These are phyloP conservation scores for Butorides virescens DNA, from an alignment of 2,113 vertebrate genomes.

Conservation along the genomic window DNA sequence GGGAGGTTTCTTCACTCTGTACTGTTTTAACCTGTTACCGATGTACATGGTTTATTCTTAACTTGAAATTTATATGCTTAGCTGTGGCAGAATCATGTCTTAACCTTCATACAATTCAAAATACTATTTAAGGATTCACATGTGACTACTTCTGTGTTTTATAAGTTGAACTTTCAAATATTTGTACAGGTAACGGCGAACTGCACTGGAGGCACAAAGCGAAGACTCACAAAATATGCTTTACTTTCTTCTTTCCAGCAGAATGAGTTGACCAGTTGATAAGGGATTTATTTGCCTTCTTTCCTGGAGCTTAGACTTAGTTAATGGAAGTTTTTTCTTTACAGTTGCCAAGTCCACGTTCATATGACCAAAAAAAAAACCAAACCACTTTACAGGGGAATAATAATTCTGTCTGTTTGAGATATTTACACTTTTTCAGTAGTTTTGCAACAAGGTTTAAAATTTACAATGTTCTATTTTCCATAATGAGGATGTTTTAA, in stretches of 20 bases:
- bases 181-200: background rate
- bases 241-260: constrained; percentile 51
- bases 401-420: background rate
- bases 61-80: background rate
- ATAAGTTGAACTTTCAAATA: background rate
- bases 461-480: background rate
- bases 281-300: background rate
- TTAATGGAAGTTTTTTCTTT: constrained; percentile 17
- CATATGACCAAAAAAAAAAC: background rate
- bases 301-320: background rate
- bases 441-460: background rate
- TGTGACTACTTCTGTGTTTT: background rate
- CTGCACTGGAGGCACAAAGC: background rate
- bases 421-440: background rate
- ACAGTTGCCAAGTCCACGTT: constrained; percentile 11
- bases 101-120: background rate
- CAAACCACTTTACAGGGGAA: background rate
- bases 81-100: background rate
- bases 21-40: background rate
- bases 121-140: background rate
- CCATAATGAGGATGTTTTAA: background rate
- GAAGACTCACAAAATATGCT: background rate
- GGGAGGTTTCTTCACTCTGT: background rate
- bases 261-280: background rate
- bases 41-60: background rate